Evolutionary conservation across 2,888 invertebrate genomes (phyloP).

Genomic region (Troides oblongomaculatus): DNA sequence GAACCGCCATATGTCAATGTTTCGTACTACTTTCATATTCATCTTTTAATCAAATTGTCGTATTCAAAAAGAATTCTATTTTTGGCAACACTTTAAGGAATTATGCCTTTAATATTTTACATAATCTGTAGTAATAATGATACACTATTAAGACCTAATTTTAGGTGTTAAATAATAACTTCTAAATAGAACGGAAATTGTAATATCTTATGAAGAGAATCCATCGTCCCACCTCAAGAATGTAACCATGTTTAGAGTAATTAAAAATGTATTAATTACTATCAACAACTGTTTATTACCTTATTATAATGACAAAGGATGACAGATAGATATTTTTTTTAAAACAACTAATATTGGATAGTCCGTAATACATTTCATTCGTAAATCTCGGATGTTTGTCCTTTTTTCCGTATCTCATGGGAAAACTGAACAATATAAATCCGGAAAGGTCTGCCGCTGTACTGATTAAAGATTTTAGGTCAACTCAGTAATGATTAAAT

Average conservation of each 20-base stretch:
- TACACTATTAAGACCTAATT: no score
- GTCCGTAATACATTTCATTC: background rate
- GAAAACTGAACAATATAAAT: background rate
- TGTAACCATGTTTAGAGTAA: no score
- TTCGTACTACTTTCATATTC: constrained; percentile 7
- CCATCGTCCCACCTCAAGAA: no score
- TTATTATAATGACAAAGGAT: no score
- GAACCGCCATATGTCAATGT: constrained; percentile 12
- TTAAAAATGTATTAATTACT: no score
- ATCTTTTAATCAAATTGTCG: background rate
- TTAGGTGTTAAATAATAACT: no score
- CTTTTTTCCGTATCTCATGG: background rate
- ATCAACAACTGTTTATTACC: no score
- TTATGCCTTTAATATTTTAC: background rate
- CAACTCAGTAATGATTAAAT: background rate
- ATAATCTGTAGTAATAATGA: background rate
- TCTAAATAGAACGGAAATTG: no score
- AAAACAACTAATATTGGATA: background rate
- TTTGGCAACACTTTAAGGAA: no score
- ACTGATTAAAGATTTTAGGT: background rate
- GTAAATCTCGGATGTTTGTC: background rate
- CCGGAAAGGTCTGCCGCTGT: background rate
- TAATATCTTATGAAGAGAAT: no score
- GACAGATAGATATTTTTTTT: background rate
- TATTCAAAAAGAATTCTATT: background rate